phyloP scores from a whole-genome alignment of 2,888 invertebrate species.

The Lasioglossum pauxillum region DNA sequence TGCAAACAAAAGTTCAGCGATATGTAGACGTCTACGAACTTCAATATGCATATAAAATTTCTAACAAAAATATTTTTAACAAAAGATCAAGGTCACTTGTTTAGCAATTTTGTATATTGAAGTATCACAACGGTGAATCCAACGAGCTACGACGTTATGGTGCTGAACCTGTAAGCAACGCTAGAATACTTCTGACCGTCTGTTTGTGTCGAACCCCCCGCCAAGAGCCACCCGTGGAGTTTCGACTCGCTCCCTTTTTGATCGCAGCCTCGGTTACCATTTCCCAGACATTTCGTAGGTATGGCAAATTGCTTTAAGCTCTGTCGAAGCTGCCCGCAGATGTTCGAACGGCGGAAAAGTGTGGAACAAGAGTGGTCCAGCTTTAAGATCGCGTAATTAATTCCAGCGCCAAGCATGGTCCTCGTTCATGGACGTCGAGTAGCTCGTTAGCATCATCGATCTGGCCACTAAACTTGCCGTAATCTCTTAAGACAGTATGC shows the following conservation, averaged over 20 bases:
- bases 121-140: no score
- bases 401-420: constrained; percentile 33
- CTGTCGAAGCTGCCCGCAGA: background rate
- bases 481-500: constrained; percentile 44
- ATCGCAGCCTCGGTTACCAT: background rate
- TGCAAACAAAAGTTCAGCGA: no score
- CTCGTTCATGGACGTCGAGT: constrained; percentile 31
- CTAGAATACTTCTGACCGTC: no score
- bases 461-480: constrained; percentile 38
- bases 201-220: no score
- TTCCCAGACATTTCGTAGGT: background rate
- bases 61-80: no score
- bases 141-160: no score
- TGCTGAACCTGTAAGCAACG: no score
- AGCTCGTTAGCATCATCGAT: constrained; percentile 62
- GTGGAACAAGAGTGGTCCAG: constrained; percentile 8
- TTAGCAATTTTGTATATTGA: no score
- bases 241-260: background rate
- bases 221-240: no score
- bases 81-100: no score
- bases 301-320: background rate
- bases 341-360: constrained; percentile 28
- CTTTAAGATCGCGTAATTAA: constrained; percentile 43
- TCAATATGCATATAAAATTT: no score
- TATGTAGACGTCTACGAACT: no score